Base-by-base conservation (phyloP, 2,888 invertebrate species). In the Byasa hedistus region DNA sequence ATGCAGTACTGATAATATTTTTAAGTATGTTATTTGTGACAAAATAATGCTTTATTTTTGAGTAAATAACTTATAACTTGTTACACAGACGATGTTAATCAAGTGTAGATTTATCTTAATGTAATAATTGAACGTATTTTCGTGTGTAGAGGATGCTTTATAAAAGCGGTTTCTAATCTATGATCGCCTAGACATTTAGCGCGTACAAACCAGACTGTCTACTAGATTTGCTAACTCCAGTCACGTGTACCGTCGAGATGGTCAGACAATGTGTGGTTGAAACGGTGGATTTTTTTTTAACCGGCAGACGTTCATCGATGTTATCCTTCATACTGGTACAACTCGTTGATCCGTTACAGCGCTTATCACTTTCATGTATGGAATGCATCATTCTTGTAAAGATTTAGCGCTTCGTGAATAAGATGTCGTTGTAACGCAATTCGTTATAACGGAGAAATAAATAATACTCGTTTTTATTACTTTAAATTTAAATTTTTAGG, bases 231-330 rank as follows among this genome's bases (percentile, higher is more conserved):
- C 48, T 54, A 51, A 65, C 39, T 12, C 66, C 23, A 23, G 55
- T 66, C 66, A 66, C 66, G 66, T 58, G 55, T 62, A 23, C n/a
- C 17, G 24, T 48, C 10, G 27, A 62, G 69, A 68, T 66, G 64
- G 66, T 48, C 64, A 68, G 69, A 70, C 70, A 68, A 68, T 60
- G 32, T 64, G 59, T 59, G 57, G 64, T 64, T 61, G 39, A 39
- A 67, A 67, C 66, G 68, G 68, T 52, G 68, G 62, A 61, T 56
- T 54, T 21, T 59, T 63, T 62, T 57, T 59, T 68, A 65, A 58
- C 56, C 65, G 19, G 39, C 61, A 62, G 59, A 63, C 60, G 63
- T 55, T 21, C 51, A 51, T 56, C 23, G 63, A 67, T 67, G 59
- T 63, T 56, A 67, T 63, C 59, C 56, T 32, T 59, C 17, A 36